Conservation (phyloP, 2,113 vertebrate species). For the Atrichornis clamosus region DNA sequence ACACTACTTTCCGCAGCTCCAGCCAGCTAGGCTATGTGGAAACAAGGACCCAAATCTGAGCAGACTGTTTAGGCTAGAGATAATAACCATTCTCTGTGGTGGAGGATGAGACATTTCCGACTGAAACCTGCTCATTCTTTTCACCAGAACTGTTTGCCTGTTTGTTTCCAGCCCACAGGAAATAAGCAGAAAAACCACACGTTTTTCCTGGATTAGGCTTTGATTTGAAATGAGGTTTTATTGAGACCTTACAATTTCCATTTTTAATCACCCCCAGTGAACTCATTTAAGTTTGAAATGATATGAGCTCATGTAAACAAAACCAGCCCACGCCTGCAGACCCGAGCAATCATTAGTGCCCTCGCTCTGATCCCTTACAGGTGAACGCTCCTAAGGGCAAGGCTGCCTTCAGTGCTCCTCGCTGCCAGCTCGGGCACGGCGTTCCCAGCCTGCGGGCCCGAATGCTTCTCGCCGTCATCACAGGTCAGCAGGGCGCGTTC, state of each 20-base stretch:
- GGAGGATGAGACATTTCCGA: not conserved
- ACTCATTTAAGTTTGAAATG: not conserved
- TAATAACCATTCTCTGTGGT: not conserved
- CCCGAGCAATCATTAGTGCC: not conserved
- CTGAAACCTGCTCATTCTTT: not conserved
- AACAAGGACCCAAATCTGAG: not conserved
- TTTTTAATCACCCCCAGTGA: not conserved
- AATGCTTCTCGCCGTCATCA: accelerated
- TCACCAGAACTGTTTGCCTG: not conserved
- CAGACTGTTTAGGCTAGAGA: not conserved
- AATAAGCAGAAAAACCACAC: not conserved
- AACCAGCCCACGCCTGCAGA: not conserved
- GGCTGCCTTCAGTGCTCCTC: not conserved
- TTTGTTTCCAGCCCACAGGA: not conserved
- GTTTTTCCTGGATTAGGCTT: not conserved
- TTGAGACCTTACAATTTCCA: not conserved
- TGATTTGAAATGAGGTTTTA: not conserved
- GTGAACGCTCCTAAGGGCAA: accelerated
- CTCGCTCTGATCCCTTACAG: not conserved
- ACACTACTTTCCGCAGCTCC: not conserved
- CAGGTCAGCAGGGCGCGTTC: not conserved
- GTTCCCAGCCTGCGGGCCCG: not conserved
- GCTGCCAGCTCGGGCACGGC: not conserved
- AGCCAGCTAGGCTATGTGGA: not conserved
- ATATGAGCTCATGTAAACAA: not conserved